Percentiles rank a stretch among this genome's conserved stretches.
phyloP scores from a whole-genome alignment of 2,797 vertebrate species.

The Silurus aristotelis region DNA sequence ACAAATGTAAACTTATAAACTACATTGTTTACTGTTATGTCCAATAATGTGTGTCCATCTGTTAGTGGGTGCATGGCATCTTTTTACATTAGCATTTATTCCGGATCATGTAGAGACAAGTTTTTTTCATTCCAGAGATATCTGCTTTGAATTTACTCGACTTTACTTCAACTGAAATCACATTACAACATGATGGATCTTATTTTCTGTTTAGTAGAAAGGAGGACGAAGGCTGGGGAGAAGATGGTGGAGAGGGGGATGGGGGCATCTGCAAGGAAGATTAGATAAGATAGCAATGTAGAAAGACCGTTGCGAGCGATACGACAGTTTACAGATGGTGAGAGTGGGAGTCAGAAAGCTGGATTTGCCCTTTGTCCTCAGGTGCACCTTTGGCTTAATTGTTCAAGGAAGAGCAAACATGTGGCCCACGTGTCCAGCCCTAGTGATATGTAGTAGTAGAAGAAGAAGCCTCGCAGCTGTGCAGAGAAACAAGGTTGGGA shows the following conservation, averaged over 20 bases:
- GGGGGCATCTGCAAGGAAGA: constrained; percentile 6
- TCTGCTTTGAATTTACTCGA: constrained; percentile 5
- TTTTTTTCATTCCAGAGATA: constrained; percentile 27
- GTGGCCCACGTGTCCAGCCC: constrained; percentile 37
- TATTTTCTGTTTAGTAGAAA: background rate
- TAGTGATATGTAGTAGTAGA: constrained; percentile 51
- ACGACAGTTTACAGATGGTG: background rate
- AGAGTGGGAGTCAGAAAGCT: background rate
- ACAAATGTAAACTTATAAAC: background rate
- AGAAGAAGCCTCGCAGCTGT: background rate
- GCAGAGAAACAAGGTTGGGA: constrained; percentile 13
- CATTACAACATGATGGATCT: background rate
- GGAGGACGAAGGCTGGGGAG: background rate
- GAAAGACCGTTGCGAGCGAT: constrained; percentile 35
- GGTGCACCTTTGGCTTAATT: constrained; percentile 54
- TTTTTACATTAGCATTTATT: constrained; percentile 22
- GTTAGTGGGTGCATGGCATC: background rate
- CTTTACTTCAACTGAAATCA: background rate
- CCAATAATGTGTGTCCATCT: constrained; percentile 20
- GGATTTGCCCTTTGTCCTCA: constrained; percentile 40
- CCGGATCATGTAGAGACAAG: constrained; percentile 55
- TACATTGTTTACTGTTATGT: background rate
- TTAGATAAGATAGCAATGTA: background rate
- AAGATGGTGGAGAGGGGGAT: background rate
- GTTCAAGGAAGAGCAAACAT: constrained; percentile 68